phyloP scores from a whole-genome alignment of 1,140 invertebrate species.

The Platyscapa corneri region DNA sequence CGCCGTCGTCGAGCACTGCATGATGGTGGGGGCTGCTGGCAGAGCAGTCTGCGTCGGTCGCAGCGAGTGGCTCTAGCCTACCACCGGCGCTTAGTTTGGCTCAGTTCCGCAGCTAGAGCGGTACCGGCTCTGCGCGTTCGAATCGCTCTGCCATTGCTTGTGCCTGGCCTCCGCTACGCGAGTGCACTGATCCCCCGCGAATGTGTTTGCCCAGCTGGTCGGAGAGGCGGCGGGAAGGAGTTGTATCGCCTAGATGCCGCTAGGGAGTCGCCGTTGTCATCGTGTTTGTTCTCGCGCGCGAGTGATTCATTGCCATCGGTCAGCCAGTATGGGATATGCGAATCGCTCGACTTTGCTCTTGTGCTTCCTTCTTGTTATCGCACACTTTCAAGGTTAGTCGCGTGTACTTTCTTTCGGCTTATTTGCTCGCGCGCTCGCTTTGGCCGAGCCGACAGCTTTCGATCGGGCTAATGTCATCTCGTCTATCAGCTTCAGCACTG shows the following conservation, averaged over 20 bases:
- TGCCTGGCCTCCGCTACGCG: neutral
- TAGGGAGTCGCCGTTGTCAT: neutral
- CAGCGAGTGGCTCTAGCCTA: too few relatives aligned
- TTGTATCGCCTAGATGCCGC: neutral
- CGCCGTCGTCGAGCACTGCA: neutral
- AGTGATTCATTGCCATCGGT: neutral
- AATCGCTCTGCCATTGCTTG: neutral
- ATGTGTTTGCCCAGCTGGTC: neutral
- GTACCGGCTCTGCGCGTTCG: conserved; percentile 33
- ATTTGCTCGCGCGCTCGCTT: too few relatives aligned
- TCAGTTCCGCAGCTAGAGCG: conserved; percentile 58
- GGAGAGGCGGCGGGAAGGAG: conserved; percentile 30
- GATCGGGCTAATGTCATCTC: neutral
- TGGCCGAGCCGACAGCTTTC: neutral
- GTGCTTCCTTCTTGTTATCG: conserved; percentile 53
- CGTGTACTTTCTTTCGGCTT: neutral
- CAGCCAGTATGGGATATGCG: conserved; percentile 48
- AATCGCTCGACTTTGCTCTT: conserved; percentile 31
- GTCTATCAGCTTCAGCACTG: too few relatives aligned
- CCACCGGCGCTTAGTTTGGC: conserved; percentile 56
- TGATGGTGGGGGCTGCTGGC: neutral
- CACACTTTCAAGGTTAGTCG: conserved; percentile 61
- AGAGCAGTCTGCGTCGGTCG: conserved; percentile 17
- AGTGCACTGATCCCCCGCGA: neutral
- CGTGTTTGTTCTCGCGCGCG: neutral